Percentiles rank a stretch among this genome's conserved stretches.
These are phyloP conservation scores for Tachystola acroxantha DNA, from an alignment of 2,888 invertebrate genomes.

Conservation along the genomic window DNA sequence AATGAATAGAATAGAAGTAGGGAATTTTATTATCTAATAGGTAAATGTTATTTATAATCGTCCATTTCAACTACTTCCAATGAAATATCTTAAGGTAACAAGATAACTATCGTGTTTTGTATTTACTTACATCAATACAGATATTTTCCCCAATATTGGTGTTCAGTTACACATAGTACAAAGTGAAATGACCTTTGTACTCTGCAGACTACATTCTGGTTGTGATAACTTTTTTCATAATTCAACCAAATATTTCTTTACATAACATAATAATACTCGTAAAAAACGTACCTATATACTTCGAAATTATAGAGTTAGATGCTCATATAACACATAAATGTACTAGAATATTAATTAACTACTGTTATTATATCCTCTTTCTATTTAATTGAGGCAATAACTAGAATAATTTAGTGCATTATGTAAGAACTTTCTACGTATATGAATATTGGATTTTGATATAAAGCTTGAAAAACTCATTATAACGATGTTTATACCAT, in stretches of 20 bases:
- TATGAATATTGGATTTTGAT: constrained; percentile 45
- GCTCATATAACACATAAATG: constrained; percentile 29
- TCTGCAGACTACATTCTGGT: constrained; percentile 10
- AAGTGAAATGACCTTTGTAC: background rate
- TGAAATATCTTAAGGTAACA: background rate
- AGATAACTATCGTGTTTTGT: background rate
- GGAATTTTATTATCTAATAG: constrained; percentile 26
- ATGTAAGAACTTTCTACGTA: constrained; percentile 41
- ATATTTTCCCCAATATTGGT: background rate
- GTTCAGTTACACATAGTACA: background rate
- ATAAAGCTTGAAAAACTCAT: constrained; percentile 42
- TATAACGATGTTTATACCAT: constrained; percentile 31
- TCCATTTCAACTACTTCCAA: constrained; percentile 30
- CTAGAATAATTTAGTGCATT: constrained; percentile 42
- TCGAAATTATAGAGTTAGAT: constrained; percentile 30
- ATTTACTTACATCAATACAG: background rate
- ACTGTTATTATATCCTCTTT: constrained; percentile 28
- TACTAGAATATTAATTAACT: constrained; percentile 30
- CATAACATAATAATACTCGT: constrained; percentile 2
- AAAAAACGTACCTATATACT: too few species aligned
- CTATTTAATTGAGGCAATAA: constrained; percentile 58
- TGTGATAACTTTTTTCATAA: constrained; percentile 29
- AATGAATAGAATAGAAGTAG: constrained; percentile 28
- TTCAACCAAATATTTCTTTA: constrained; percentile 22
- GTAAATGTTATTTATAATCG: constrained; percentile 25